Evolutionary conservation across 2,888 invertebrate species (phyloP).

Genomic region (Sphaerophoria taeniata): DNA sequence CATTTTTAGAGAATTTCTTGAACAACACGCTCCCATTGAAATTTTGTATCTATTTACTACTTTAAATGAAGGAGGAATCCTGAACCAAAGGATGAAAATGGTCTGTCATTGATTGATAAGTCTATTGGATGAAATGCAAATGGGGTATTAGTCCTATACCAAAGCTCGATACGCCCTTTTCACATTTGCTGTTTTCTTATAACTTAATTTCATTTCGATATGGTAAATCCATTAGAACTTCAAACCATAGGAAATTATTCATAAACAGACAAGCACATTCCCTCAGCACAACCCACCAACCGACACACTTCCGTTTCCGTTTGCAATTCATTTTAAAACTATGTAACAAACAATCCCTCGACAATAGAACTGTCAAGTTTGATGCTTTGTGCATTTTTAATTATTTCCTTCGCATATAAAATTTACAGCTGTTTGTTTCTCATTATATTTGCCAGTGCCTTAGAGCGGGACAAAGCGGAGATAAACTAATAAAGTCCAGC

Average conservation of each 20-base stretch:
- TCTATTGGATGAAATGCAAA: too few relatives aligned
- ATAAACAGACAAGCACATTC: constrained; percentile 3
- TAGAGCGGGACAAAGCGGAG: not conserved
- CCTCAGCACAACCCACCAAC: not conserved
- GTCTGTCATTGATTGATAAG: too few relatives aligned
- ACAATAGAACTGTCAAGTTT: constrained; percentile 52
- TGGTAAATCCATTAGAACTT: not conserved
- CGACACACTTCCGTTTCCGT: constrained; percentile 1
- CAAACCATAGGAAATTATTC: not conserved
- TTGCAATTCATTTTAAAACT: not conserved
- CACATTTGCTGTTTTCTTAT: too few relatives aligned
- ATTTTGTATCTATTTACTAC: too few relatives aligned
- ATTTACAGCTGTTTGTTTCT: constrained; percentile 3
- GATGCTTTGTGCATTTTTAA: constrained; percentile 41
- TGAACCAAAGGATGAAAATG: too few relatives aligned
- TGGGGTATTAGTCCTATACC: too few relatives aligned
- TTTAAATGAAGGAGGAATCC: too few relatives aligned
- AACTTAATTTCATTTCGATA: too few relatives aligned
- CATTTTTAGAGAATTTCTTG: too few relatives aligned
- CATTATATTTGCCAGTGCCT: not conserved
- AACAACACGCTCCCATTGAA: too few relatives aligned
- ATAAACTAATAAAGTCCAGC: constrained; percentile 39
- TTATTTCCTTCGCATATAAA: constrained; percentile 39
- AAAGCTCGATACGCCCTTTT: too few relatives aligned
- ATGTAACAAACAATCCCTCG: not conserved